Percentiles rank a stretch among this genome's conserved stretches.
Conservation (phyloP, 2,888 invertebrate species). For the Amphipoea lucens region DNA sequence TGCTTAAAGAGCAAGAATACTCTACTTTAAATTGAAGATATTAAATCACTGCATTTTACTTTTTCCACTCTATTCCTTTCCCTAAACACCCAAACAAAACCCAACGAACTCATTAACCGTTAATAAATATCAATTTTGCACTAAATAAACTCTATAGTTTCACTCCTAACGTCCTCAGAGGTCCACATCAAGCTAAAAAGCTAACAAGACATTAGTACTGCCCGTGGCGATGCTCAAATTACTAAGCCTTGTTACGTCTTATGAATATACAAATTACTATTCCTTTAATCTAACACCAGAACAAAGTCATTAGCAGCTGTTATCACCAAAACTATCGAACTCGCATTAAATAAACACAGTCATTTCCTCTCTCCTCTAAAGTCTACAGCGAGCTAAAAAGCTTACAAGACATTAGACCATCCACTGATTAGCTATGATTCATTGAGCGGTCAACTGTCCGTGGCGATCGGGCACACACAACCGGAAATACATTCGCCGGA, state of each 20-base stretch:
- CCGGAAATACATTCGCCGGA: conserved; percentile 87
- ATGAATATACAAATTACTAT: not conserved
- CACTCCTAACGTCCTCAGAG: not conserved
- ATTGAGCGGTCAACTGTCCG: conserved; percentile 85
- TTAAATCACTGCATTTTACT: not conserved
- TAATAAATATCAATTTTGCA: not conserved
- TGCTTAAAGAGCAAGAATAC: too few species aligned
- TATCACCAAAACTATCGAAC: conserved; percentile 42
- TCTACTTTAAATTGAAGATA: not conserved
- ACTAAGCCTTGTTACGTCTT: too few species aligned
- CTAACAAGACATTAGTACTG: too few species aligned
- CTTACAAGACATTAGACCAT: conserved; percentile 59
- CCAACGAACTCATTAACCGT: too few species aligned
- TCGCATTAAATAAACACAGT: conserved; percentile 30
- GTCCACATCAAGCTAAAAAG: not conserved
- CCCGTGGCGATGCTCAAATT: too few species aligned
- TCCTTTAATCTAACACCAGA: not conserved
- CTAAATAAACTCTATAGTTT: conserved; percentile 2
- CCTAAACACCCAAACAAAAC: not conserved
- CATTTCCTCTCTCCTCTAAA: conserved; percentile 31
- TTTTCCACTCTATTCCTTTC: too few species aligned
- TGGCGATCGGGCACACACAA: conserved; percentile 76
- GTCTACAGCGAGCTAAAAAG: conserved; percentile 43
- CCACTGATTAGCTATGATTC: conserved; percentile 85
- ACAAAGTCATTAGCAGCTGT: conserved; percentile 23